Conservation (phyloP, 64 coral and sea anemone genomes). For the Montipora cactus region DNA sequence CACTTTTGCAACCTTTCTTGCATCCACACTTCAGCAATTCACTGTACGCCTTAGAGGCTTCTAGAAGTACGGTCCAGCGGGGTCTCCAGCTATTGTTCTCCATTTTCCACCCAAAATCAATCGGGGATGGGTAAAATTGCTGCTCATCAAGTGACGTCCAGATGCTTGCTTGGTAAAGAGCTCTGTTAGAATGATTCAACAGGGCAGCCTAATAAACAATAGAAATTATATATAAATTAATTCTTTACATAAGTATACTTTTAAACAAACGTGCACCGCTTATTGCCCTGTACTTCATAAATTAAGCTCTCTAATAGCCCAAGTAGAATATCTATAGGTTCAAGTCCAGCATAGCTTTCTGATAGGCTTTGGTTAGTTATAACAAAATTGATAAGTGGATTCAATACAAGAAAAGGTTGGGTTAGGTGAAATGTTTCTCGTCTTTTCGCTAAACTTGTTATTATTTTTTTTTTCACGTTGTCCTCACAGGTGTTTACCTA, state of each 20-base stretch:
- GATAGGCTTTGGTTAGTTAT: no score
- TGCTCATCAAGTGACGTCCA: not conserved
- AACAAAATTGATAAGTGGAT: no score
- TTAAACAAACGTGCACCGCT: no score
- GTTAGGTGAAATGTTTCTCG: not conserved
- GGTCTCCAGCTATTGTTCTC: conserved; percentile 3
- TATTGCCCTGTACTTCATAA: no score
- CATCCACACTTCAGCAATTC: conserved; percentile 52
- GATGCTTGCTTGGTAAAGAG: conserved; percentile 37
- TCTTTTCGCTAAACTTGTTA: no score
- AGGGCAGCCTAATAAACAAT: conserved; percentile 8
- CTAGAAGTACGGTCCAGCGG: conserved; percentile 20
- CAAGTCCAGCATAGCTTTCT: no score
- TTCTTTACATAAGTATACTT: not conserved
- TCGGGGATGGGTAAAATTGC: conserved; percentile 1
- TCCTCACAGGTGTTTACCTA: no score
- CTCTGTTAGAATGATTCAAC: conserved; percentile 13
- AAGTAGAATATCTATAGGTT: no score
- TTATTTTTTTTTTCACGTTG: no score
- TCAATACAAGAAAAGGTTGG: not conserved
- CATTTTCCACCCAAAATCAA: conserved; percentile 22
- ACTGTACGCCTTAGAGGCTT: conserved; percentile 56
- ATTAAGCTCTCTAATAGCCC: no score
- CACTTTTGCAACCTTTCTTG: conserved; percentile 13
- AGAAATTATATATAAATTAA: not conserved